Percentiles rank a stretch among this genome's conserved stretches.
Evolutionary conservation across 2,797 vertebrate genomes (phyloP).

Genomic region (Coilia nasus): DNA sequence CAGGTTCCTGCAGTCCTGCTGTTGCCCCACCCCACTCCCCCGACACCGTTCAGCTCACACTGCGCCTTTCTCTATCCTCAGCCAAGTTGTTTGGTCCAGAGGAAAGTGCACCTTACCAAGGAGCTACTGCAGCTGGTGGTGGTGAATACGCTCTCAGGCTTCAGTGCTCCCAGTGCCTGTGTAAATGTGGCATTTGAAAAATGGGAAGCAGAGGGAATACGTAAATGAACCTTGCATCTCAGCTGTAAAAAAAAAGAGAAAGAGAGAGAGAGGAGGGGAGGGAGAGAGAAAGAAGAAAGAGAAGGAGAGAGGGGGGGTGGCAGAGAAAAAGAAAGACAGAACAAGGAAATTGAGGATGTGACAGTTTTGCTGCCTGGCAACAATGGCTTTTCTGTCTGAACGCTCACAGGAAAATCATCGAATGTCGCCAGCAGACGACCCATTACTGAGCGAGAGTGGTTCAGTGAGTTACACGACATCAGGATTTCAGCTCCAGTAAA

Average conservation of each 20-base stretch:
- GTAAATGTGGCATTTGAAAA: slow-evolving; percentile 67
- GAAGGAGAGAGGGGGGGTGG: background rate
- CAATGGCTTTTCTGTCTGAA: slow-evolving; percentile 46
- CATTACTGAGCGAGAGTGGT: slow-evolving; percentile 66
- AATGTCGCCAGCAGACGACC: slow-evolving; percentile 42
- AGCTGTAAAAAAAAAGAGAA: slow-evolving; percentile 51
- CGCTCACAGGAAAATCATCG: slow-evolving; percentile 15
- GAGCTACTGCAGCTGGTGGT: background rate
- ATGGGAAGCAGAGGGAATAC: slow-evolving; percentile 48
- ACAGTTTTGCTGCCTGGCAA: slow-evolving; percentile 63
- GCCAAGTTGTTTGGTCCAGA: background rate
- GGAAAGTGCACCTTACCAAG: background rate
- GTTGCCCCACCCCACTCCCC: background rate
- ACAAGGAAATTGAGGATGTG: slow-evolving; percentile 41
- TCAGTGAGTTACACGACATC: slow-evolving; percentile 87
- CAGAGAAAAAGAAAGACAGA: slow-evolving; percentile 41
- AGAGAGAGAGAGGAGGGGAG: background rate
- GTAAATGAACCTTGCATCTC: slow-evolving; percentile 37
- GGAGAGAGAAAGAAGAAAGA: too few relatives aligned
- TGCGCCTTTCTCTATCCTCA: background rate
- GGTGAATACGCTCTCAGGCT: slow-evolving; percentile 57
- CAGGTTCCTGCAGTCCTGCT: background rate
- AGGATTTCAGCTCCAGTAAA: slow-evolving; percentile 90
- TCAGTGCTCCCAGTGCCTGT: slow-evolving; percentile 51
- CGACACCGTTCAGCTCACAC: background rate